Evolutionary conservation across 2,797 vertebrate species (phyloP).

Genomic region (Esox lucius): DNA sequence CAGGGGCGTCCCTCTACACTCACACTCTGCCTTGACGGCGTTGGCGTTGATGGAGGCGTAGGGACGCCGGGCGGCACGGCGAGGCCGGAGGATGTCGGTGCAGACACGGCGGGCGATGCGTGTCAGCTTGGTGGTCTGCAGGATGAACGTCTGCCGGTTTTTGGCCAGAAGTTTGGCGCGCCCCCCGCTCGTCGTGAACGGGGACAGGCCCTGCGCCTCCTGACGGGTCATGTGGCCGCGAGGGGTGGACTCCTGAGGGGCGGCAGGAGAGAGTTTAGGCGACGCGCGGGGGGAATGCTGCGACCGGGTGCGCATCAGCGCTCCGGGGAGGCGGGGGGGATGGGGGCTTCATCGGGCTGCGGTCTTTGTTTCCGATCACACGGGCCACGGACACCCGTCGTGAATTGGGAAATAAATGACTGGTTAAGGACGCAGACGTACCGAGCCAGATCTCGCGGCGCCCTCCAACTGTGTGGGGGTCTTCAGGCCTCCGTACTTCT

Average conservation of each 20-base stretch:
- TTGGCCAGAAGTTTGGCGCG: conserved; percentile 92
- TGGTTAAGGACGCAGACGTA: conserved; percentile 55
- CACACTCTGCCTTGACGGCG: conserved; percentile 94
- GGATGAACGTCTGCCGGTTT: conserved; percentile 92
- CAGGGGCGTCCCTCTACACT: conserved; percentile 29
- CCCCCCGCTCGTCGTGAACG: conserved; percentile 89
- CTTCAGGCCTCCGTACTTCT: conserved; percentile 94
- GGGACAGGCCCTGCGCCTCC: conserved; percentile 88
- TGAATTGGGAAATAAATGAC: too few relatives aligned
- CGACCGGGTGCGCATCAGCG: too few relatives aligned
- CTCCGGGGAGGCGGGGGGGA: too few relatives aligned
- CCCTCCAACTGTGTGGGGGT: conserved; percentile 94
- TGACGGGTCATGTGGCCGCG: conserved; percentile 86
- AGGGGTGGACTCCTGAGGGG: conserved; percentile 75
- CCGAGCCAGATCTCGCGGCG: conserved; percentile 82
- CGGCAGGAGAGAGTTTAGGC: too few relatives aligned
- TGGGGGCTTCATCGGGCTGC: too few relatives aligned
- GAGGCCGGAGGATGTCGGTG: conserved; percentile 89
- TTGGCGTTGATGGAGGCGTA: conserved; percentile 94
- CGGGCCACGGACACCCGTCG: too few relatives aligned
- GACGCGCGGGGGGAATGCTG: too few relatives aligned
- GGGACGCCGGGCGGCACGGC: conserved; percentile 86
- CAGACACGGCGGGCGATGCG: conserved; percentile 90
- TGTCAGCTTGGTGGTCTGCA: conserved; percentile 93
- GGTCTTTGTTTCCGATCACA: too few relatives aligned